These are phyloP conservation scores for Drosophila biarmipes DNA, from an alignment of 1,140 invertebrate species.

Conservation along the genomic window DNA sequence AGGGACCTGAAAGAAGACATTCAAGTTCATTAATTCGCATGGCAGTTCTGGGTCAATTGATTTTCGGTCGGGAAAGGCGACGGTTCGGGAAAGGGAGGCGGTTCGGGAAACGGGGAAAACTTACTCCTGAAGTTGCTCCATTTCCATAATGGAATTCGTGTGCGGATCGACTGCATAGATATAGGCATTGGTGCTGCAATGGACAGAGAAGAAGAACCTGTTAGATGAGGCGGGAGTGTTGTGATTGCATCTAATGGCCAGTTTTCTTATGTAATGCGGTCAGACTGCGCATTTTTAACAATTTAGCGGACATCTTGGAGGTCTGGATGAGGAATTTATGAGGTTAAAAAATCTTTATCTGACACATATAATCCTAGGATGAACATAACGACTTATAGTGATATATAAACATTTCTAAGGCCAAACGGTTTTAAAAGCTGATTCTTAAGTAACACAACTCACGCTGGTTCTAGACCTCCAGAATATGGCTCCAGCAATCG, in stretches of 20 bases:
- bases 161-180: conserved; percentile 93
- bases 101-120: conserved; percentile 27
- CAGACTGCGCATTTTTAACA: neutral
- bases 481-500: conserved; percentile 91
- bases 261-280: neutral
- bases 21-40: conserved; percentile 14
- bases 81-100: neutral
- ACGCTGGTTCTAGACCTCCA: conserved; percentile 87
- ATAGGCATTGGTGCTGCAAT: conserved; percentile 91
- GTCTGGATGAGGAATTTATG: neutral
- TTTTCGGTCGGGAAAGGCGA: neutral
- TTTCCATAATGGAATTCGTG: conserved; percentile 92
- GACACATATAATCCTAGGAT: neutral
- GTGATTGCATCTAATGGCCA: conserved; percentile 6
- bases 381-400: too few relatives aligned
- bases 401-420: too few relatives aligned
- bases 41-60: conserved; percentile 36
- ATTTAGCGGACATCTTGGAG: neutral
- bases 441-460: conserved; percentile 83
- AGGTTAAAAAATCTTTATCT: neutral
- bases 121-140: conserved; percentile 91
- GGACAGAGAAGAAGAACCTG: conserved; percentile 15
- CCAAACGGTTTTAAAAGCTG: too few relatives aligned
- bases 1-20: conserved; percentile 41
- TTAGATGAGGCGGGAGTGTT: conserved; percentile 11